phyloP scores from a whole-genome alignment of 1,140 invertebrate genomes.

The Euglossa dilemma region DNA sequence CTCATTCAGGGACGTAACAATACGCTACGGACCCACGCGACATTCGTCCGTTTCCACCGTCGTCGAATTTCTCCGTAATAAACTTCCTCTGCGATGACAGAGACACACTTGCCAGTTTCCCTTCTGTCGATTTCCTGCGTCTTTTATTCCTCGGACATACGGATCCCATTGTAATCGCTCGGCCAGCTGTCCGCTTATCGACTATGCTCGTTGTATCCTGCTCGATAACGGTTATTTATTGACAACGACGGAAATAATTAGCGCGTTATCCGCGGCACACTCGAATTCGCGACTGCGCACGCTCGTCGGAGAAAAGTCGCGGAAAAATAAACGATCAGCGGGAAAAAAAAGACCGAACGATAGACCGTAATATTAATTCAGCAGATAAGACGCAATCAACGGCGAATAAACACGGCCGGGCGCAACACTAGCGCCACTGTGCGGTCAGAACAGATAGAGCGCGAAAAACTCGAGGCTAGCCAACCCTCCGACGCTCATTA shows the following conservation, averaged over 20 bases:
- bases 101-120: background rate
- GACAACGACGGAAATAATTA: background rate
- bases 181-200: background rate
- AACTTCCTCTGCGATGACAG: background rate
- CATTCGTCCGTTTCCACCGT: background rate
- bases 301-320: background rate
- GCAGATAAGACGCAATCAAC: constrained; percentile 27
- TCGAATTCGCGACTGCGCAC: background rate
- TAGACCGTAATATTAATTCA: constrained; percentile 19
- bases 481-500: background rate
- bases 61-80: background rate
- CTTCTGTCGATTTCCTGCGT: background rate
- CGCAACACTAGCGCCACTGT: background rate
- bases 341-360: background rate
- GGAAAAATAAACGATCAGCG: too few species aligned
- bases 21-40: background rate
- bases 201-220: background rate
- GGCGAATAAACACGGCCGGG: constrained; percentile 31
- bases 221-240: background rate
- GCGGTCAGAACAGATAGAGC: background rate
- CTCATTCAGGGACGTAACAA: background rate
- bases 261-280: too few species aligned
- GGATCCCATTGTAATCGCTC: background rate
- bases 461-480: background rate
- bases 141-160: background rate